phyloP scores from a whole-genome alignment of 2,888 invertebrate species.

The Neoaliturus tenellus region DNA sequence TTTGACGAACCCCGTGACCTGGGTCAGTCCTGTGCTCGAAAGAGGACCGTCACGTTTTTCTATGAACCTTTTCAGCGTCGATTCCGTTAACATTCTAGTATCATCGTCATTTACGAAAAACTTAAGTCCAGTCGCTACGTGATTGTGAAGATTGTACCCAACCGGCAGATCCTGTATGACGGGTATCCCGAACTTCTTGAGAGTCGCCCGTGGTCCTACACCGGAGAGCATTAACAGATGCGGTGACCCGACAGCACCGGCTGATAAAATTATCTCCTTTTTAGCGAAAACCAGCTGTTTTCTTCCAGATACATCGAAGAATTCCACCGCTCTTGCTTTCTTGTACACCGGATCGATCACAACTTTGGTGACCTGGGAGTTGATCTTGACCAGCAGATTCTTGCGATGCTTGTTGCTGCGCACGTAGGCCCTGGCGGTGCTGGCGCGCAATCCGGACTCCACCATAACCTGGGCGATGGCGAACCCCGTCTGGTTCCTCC shows the following conservation, averaged over 20 bases:
- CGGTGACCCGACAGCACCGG: conserved; percentile 80
- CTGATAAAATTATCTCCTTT: conserved; percentile 80
- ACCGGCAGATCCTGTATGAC: conserved; percentile 74
- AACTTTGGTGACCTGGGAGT: conserved; percentile 74
- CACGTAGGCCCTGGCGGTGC: conserved; percentile 76
- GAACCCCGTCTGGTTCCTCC: conserved; percentile 66
- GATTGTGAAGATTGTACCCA: conserved; percentile 77
- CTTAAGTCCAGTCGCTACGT: conserved; percentile 71
- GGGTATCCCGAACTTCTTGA: conserved; percentile 73
- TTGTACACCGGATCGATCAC: conserved; percentile 73
- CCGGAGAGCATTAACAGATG: conserved; percentile 83
- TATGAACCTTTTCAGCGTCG: conserved; percentile 70
- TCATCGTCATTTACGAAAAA: conserved; percentile 63
- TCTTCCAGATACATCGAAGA: conserved; percentile 72
- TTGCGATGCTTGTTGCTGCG: conserved; percentile 68
- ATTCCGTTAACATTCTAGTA: conserved; percentile 63
- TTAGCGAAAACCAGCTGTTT: conserved; percentile 79
- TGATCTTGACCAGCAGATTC: conserved; percentile 71
- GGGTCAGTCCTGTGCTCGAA: conserved; percentile 72
- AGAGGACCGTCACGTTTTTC: conserved; percentile 71
- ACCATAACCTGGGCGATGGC: conserved; percentile 67
- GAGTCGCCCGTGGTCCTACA: conserved; percentile 75
- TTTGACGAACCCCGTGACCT: conserved; percentile 72
- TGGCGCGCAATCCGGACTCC: conserved; percentile 68
- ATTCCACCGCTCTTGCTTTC: conserved; percentile 87